Base-by-base conservation (phyloP, 2,113 vertebrate species). In the Tragulus kanchil region DNA sequence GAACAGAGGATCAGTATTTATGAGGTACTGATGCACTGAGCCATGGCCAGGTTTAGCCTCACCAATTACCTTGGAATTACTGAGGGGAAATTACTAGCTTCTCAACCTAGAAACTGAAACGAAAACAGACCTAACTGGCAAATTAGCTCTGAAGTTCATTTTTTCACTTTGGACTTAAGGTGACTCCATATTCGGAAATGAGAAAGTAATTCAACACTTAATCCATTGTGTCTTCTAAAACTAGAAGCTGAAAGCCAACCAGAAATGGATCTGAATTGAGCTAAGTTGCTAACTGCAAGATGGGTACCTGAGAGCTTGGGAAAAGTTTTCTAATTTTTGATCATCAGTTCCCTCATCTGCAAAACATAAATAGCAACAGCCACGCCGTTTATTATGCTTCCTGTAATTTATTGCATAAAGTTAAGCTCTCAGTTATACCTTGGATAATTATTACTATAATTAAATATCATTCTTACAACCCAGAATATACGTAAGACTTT, bases 101-200 rank as follows among this genome's bases (percentile, higher is more conserved):
- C 17, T 81, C 11, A 92, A 67, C 19, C 71, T 48, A 81, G 73
- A 92, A 86, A 92, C 10, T 62, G 48, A 85, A 92, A 54, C n/a
- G 62, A 54, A 11, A 86, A 61, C 5, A 75, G 9, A 91, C 19
- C 10, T 69, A 64, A 45, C 28, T 36, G 52, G 28, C 61, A 82
- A 81, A 82, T 82, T 14, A 92, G 23, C 88, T n/a, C n/a, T 71
- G 13, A 88, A 31, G 31, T 81, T 81, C 36, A 67, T 58, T 52
- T 88, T 88, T 65, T 88, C 85, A 87, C 28, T 81, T 69, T 87
- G 62, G 59, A 81, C 7, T 42, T 93, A 87, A 79, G 19, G 58
- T 69, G 62, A 87, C 21, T 87, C 65, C 52, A 69, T 59, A 50
- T 71, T 73, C 9, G 73, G 16, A 83, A 84, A 42, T 61, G 42